Conservation (phyloP, 2,113 vertebrate species). For the Cnemophilus loriae region DNA sequence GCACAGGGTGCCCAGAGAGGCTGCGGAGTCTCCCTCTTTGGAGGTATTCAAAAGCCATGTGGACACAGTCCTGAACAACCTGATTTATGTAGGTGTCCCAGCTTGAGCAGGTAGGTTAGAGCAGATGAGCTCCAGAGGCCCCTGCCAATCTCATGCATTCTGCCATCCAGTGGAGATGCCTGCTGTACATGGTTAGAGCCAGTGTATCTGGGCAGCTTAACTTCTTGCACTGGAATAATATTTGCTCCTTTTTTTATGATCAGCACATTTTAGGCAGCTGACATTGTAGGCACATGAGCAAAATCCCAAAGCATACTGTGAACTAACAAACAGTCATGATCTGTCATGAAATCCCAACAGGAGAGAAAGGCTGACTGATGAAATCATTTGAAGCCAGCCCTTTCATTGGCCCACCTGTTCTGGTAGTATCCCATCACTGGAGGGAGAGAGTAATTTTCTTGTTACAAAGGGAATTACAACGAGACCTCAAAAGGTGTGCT, state of each 20-base stretch:
- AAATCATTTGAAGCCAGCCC: background rate
- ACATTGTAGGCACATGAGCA: background rate
- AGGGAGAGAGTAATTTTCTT: background rate
- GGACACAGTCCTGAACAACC: background rate
- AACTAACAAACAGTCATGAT: background rate
- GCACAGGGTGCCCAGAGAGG: background rate
- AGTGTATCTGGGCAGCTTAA: background rate
- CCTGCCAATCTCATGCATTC: background rate
- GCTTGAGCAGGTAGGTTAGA: fast-evolving
- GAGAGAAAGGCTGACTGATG: background rate
- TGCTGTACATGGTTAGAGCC: background rate
- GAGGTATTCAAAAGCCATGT: background rate
- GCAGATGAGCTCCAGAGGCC: background rate
- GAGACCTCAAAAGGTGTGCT: background rate
- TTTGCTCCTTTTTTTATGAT: background rate
- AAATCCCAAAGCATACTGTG: background rate
- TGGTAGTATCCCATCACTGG: background rate
- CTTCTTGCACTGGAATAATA: background rate
- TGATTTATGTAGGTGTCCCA: background rate
- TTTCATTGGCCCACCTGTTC: background rate
- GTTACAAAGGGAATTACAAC: background rate
- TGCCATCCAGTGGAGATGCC: background rate
- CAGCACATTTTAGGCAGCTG: background rate
- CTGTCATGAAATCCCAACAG: background rate
- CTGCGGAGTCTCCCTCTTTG: background rate